Conservation (phyloP, 2,113 vertebrate species). For the Pyxicephalus adspersus region DNA sequence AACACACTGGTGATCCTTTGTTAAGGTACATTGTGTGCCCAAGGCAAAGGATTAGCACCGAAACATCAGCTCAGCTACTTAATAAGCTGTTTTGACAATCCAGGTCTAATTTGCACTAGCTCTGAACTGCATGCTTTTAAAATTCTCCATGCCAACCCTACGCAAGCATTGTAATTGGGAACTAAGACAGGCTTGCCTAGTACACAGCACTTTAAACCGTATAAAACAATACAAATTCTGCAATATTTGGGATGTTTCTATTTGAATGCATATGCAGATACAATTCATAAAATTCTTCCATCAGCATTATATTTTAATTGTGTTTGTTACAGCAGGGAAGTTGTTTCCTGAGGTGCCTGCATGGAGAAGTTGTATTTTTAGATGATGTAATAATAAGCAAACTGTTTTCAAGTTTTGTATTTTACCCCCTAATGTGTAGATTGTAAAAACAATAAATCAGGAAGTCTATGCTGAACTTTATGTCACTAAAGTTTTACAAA, state of each 20-base stretch:
- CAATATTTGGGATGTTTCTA: background rate
- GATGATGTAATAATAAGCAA: background rate
- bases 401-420: constrained; percentile 10
- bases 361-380: background rate
- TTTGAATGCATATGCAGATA: constrained; percentile 9
- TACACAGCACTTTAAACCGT: background rate
- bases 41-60: constrained; percentile 16
- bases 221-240: background rate
- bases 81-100: constrained; percentile 47
- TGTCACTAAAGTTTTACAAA: too few relatives aligned
- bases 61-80: constrained; percentile 9
- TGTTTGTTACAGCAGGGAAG: constrained; percentile 12
- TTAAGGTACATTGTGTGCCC: constrained; percentile 25
- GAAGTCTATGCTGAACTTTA: too few relatives aligned
- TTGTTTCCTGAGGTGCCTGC: background rate
- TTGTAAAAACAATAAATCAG: too few relatives aligned
- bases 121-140: constrained; percentile 20
- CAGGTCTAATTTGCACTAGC: constrained; percentile 29
- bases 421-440: background rate
- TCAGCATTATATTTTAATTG: constrained; percentile 3
- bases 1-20: constrained; percentile 47
- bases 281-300: constrained; percentile 10
- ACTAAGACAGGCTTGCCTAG: constrained; percentile 4
- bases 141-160: constrained; percentile 30
- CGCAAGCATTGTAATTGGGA: constrained; percentile 26